Conservation (phyloP, 1,140 invertebrate species). For the Papilio polyxenes region DNA sequence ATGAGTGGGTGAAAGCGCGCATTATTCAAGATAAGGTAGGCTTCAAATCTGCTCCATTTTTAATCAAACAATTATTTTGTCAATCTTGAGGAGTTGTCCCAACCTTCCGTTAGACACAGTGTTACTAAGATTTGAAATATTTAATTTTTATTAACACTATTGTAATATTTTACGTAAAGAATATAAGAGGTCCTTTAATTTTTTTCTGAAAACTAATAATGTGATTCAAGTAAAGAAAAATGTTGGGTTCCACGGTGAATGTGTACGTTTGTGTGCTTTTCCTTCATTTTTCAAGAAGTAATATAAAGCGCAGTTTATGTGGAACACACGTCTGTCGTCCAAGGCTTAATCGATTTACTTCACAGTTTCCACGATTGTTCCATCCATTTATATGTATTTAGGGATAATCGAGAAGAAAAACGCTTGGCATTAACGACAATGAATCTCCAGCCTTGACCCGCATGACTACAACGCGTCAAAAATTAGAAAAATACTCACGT, state of each 20-base stretch:
- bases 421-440: constrained; percentile 40
- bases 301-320: background rate
- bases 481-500: constrained; percentile 52
- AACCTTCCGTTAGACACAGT: no score
- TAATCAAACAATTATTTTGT: background rate
- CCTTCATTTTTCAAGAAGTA: background rate
- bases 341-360: constrained; percentile 2
- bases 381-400: constrained; percentile 32
- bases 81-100: background rate
- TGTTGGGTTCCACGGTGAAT: background rate
- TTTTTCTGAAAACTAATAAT: no score
- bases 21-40: constrained; percentile 88
- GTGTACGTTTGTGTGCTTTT: background rate
- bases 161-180: no score
- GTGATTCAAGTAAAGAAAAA: background rate
- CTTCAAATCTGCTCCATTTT: background rate
- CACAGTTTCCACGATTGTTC: constrained; percentile 10
- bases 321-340: background rate
- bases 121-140: no score
- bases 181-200: no score
- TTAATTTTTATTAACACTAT: no score
- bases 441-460: constrained; percentile 56
- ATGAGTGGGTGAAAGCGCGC: constrained; percentile 89
- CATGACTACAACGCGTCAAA: constrained; percentile 41
- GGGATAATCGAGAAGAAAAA: constrained; percentile 34